These are phyloP conservation scores for Stegana nigrithorax DNA, from an alignment of 2,888 invertebrate species.

Conservation along the genomic window DNA sequence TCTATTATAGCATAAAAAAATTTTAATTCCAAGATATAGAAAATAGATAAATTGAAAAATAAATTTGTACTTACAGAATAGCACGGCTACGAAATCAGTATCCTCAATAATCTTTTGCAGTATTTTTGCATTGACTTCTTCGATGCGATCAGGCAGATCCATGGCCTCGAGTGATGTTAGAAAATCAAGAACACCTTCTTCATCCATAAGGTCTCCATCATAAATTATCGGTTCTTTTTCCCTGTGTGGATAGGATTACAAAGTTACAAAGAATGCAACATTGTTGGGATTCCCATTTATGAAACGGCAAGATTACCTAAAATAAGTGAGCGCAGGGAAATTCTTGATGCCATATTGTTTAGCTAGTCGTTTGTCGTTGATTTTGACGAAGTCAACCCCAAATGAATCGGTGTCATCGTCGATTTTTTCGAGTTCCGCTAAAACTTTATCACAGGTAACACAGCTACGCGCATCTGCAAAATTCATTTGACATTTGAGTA, in stretches of 20 bases:
- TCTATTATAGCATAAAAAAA: constrained; percentile 12
- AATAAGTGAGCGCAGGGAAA: constrained; percentile 96
- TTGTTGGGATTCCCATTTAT: constrained; percentile 78
- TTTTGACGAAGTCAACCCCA: constrained; percentile 95
- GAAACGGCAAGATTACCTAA: constrained; percentile 69
- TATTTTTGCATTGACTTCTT: constrained; percentile 93
- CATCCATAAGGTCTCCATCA: constrained; percentile 96
- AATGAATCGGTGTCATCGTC: constrained; percentile 95
- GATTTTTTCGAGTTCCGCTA: constrained; percentile 92
- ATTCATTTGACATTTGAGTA: not conserved
- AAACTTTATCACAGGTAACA: constrained; percentile 90
- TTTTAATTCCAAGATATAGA: constrained; percentile 16
- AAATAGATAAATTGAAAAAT: constrained; percentile 17
- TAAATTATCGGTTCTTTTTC: constrained; percentile 96
- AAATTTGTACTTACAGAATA: constrained; percentile 88
- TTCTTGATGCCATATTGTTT: constrained; percentile 96
- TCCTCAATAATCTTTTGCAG: constrained; percentile 91
- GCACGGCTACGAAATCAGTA: constrained; percentile 90
- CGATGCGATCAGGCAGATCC: constrained; percentile 94
- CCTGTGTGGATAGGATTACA: constrained; percentile 70
- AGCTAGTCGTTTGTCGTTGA: constrained; percentile 95
- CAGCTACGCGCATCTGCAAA: constrained; percentile 88
- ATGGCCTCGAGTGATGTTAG: constrained; percentile 93
- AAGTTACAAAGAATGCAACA: constrained; percentile 85
- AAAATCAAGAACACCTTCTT: constrained; percentile 92